These are phyloP conservation scores for Drosophila trapezifrons DNA, from an alignment of 1,140 invertebrate species.

Conservation along the genomic window DNA sequence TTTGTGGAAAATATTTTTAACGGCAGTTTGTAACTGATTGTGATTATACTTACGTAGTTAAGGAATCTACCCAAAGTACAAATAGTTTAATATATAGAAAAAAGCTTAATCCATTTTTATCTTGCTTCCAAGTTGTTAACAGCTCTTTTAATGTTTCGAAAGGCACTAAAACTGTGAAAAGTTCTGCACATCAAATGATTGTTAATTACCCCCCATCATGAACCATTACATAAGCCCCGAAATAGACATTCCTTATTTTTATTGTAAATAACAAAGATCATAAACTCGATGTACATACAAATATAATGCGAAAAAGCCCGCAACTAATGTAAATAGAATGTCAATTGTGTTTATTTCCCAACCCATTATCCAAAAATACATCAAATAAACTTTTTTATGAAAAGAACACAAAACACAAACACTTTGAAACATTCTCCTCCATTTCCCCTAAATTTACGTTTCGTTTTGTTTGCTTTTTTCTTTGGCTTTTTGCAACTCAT, in stretches of 20 bases:
- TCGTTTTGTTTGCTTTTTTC: not conserved
- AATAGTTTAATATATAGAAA: not conserved
- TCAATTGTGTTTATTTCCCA: conserved; percentile 45
- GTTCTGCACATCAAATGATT: conserved; percentile 6
- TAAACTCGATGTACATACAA: conserved; percentile 7
- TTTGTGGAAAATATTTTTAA: not conserved
- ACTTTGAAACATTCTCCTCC: conserved; percentile 23
- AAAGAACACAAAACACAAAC: conserved; percentile 2
- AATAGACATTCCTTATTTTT: conserved; percentile 15
- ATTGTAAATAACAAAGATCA: conserved; percentile 32
- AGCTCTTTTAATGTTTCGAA: conserved; percentile 9
- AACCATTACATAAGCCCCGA: conserved; percentile 4
- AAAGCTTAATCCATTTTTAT: not conserved
- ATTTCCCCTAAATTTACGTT: conserved; percentile 9
- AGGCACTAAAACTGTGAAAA: conserved; percentile 18
- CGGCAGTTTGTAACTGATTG: not conserved
- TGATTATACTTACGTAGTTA: no score
- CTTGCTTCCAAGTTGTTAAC: not conserved
- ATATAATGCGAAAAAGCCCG: not conserved
- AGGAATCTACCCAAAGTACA: not conserved
- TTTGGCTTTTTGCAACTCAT: conserved; percentile 26
- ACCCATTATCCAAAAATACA: conserved; percentile 34
- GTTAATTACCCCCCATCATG: conserved; percentile 12
- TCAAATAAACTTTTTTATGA: conserved; percentile 33
- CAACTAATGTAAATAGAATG: conserved; percentile 45